Evolutionary conservation across 1,140 invertebrate genomes (phyloP).

Genomic region (Ceratina australensis): DNA sequence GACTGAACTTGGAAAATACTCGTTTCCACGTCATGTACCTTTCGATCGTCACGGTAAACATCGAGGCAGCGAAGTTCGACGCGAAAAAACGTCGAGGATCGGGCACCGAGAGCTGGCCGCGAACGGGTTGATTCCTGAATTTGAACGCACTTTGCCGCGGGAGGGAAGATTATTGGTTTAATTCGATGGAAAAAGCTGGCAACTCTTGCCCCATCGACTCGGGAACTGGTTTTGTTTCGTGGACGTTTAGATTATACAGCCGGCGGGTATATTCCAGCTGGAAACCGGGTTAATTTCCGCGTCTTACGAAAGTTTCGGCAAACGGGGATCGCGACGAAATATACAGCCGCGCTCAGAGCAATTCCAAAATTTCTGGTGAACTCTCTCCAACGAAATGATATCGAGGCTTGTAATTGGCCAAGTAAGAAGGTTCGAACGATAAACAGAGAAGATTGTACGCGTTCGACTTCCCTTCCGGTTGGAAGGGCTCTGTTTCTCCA

Average conservation of each 20-base stretch:
- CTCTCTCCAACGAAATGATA: not conserved
- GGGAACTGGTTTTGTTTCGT: slow-evolving; percentile 7
- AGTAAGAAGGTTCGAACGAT: not conserved
- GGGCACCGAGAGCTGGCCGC: no score
- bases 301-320: not conserved
- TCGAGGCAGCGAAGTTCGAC: no score
- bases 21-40: no score
- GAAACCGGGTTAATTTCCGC: slow-evolving; percentile 8
- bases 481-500: no score
- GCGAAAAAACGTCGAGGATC: no score
- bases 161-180: not conserved
- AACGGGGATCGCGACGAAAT: slow-evolving; percentile 1
- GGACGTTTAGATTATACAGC: not conserved
- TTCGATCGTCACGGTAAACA: no score
- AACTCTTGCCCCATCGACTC: not conserved
- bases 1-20: no score
- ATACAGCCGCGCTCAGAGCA: not conserved
- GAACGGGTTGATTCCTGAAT: no score
- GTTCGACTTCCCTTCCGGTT: no score
- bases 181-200: not conserved
- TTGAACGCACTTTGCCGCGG: no score
- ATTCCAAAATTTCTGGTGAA: not conserved
- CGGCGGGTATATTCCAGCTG: not conserved
- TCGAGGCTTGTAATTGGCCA: not conserved
- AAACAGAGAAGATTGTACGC: slow-evolving; percentile 1